Evolutionary conservation across 2,888 invertebrate genomes (phyloP), one percentile per base, ranked within the genome.

Genomic region (Esperia sulphurella): DNA sequence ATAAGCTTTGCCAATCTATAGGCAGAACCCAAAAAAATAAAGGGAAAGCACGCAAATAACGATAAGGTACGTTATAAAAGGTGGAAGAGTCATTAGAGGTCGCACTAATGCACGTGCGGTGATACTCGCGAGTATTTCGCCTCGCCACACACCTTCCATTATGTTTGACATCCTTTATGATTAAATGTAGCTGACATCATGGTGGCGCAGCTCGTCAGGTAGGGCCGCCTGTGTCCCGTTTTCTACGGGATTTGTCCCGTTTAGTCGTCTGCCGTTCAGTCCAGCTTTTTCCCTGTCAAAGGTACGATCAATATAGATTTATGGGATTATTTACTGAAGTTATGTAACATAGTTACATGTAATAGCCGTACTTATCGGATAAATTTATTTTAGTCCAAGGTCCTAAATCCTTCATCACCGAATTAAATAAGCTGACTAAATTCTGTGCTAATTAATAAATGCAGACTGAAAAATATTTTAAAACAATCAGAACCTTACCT

Each of bases 131-230:
- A 31, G 31, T n/a, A 35, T 9, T 35, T 21, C 40, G 40, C 40
- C 9, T n/a, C 30, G 42, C n/a, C 43, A 43, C 43, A 33, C 43
- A 38, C 37, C 44, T 38, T 21, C 44, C 38, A 44, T 44, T 44
- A 44, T 38, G 38, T 13, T 37, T 29, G 37, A 28, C 37, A 28
- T 35, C 29, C 6, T 38, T 38, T 21, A 28, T 44, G 44, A 44
- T 35, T 44, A 13, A 44, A 38, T 38, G 38, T 44, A 8, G 28
- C 21, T 30, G 31, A 28, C 40, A 21, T n/a, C 39, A 21, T 21
- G 7, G 35, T n/a, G n/a, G 35, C 35, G 3, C n/a, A n/a, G 3
- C 35, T 35, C 35, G n/a, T n/a, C 35, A 35, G 35, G 35, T 35
- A 35, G 35, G n/a, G 6, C 6, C 31, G 30, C 42, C 12, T n/a